Percentiles rank a stretch among this genome's conserved stretches.
These are phyloP conservation scores for Chromoteleia sp. DNA, from an alignment of 2,888 invertebrate species.

Conservation along the genomic window DNA sequence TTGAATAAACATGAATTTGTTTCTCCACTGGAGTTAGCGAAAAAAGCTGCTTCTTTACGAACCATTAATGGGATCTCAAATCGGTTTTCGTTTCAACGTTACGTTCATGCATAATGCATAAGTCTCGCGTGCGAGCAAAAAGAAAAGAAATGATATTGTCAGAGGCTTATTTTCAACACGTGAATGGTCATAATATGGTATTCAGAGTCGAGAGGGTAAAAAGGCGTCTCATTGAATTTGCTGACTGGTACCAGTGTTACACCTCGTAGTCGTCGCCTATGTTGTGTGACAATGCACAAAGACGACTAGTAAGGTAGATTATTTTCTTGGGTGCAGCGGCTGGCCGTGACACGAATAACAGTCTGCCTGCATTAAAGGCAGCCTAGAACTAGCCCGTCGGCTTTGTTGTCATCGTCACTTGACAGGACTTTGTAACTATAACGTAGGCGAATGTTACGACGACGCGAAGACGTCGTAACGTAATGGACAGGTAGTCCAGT, in stretches of 20 bases:
- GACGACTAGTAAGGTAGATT: slow-evolving; percentile 55
- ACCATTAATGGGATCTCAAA: not conserved
- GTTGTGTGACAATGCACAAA: slow-evolving; percentile 67
- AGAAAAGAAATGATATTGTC: slow-evolving; percentile 53
- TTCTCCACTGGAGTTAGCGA: too few species aligned
- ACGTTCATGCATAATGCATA: slow-evolving; percentile 52
- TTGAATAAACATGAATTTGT: too few species aligned
- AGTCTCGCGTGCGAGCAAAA: slow-evolving; percentile 4
- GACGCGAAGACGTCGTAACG: slow-evolving; percentile 70
- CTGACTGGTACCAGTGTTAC: slow-evolving; percentile 58
- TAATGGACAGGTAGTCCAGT: slow-evolving; percentile 75
- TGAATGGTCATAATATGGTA: slow-evolving; percentile 66
- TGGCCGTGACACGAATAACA: slow-evolving; percentile 83
- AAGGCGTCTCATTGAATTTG: slow-evolving; percentile 50
- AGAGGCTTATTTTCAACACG: slow-evolving; percentile 64
- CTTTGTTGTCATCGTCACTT: slow-evolving; percentile 70
- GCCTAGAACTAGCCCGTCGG: slow-evolving; percentile 65
- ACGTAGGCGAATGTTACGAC: slow-evolving; percentile 75
- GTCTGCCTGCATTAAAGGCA: slow-evolving; percentile 74
- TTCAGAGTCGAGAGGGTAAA: slow-evolving; percentile 52
- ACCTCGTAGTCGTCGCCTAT: slow-evolving; percentile 53
- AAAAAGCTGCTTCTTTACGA: too few species aligned
- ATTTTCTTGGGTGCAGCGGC: slow-evolving; percentile 78
- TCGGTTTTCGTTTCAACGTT: not conserved
- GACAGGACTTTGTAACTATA: slow-evolving; percentile 71